Evolutionary conservation across 2,888 invertebrate species (phyloP), one percentile per base, ranked within the genome.

Genomic region (Autographa gamma): DNA sequence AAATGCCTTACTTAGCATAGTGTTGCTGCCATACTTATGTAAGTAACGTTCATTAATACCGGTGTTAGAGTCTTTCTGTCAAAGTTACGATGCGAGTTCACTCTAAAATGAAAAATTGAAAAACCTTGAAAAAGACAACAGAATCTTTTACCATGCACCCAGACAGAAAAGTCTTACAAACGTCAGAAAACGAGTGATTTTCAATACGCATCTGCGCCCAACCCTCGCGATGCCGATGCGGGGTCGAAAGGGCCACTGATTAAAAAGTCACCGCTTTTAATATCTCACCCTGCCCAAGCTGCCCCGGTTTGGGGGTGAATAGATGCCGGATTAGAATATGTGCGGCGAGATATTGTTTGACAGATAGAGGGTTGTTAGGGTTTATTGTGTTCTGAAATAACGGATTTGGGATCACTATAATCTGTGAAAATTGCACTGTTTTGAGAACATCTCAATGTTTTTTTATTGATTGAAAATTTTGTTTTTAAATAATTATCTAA

Each of bases 181-280:
- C 14, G 16, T 48, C 48, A 48, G n/a, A 16, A n/a, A 48, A n/a
- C 48, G 14, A 16, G 48, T n/a, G n/a, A 48, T n/a, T 48, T 3
- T 56, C 25, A 56, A 18, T 54, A 52, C 73, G 67, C 72, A 77
- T 80, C 72, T 77, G 74, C 64, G 66, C 66, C 69, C 69, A 69
- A 73, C 69, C 76, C 75, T 63, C 69, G n/a, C 64, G n/a, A 14
- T 19, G 60, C 76, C 25, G 25, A 1, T 63, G 14, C 68, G 52
- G 72, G 74, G 76, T 73, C 80, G 64, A 65, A 34, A 60, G 66
- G 63, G 48, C 71, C 73, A 38, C 77, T 89, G 88, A 89, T 89
- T 89, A 89, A 88, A 89, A 85, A 86, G 85, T 85, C 84, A 79
- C 82, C 66, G 82, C 78, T 84, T 85, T 88, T 86, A 86, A 87